Conservation (phyloP, 2,113 vertebrate species). For the Cichladusa arquata region DNA sequence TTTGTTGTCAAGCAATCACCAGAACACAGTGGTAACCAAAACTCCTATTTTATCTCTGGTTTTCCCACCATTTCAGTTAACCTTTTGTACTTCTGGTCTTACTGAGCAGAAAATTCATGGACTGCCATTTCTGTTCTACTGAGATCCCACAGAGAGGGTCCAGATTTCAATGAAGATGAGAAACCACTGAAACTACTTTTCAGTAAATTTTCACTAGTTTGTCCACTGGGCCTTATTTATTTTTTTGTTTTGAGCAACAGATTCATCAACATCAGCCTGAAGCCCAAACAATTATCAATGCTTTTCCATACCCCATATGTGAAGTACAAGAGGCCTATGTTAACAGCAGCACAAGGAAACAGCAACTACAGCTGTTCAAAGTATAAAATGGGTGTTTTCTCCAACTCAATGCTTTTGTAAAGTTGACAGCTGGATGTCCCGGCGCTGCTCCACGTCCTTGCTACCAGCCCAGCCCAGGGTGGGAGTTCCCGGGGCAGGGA, state of each 20-base stretch:
- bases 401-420: not conserved
- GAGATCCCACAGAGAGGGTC: not conserved
- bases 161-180: not conserved
- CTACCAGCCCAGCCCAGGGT: rapidly evolving
- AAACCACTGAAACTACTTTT: not conserved
- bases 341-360: not conserved
- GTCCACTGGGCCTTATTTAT: not conserved
- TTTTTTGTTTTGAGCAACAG: not conserved
- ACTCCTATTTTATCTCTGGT: not conserved
- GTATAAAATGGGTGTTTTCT: not conserved
- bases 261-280: not conserved
- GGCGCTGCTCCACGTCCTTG: rapidly evolving
- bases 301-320: rapidly evolving
- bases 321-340: rapidly evolving
- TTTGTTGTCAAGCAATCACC: not conserved
- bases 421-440: rapidly evolving
- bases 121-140: not conserved
- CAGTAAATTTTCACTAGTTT: not conserved
- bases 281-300: not conserved
- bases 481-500: not conserved
- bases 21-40: not conserved
- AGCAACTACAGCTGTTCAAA: not conserved
- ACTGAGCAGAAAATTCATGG: not conserved
- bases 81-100: not conserved
- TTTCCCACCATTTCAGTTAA: not conserved